Base-by-base conservation (phyloP, 2,888 invertebrate species). In the Torymus texanus region DNA sequence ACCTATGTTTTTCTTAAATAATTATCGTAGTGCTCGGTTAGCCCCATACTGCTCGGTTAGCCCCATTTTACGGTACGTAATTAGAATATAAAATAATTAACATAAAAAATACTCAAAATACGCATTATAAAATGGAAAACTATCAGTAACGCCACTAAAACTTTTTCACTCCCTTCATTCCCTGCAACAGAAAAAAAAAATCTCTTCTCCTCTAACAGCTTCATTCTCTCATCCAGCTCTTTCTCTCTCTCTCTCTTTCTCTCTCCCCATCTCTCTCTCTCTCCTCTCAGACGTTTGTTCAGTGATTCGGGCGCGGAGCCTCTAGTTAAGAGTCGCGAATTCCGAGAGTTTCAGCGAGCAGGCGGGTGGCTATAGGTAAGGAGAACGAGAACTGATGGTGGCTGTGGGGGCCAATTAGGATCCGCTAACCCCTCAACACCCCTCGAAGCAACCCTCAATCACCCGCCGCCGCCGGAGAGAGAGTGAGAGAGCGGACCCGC, bases 331-430 rank as follows among this genome's bases (percentile, higher is more conserved):
- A 85, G 83, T 85, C 83, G 84, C 83, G 83, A 85, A 80, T 82
- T 80, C 82, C 51, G 41, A 41, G 56, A 50, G 63, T 62, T 41
- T 29, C 41, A 13, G 8, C 50, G 56, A n/a, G 62, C 21, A 55
- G 13, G 29, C 8, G 67, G 70, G 53, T 62, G 81, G 77, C 72
- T 56, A 51, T 29, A 50, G 29, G 13, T 10, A 58, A 51, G 55
- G 41, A 73, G 80, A 63, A 78, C 16, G 61, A 21, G 75, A 76
- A 67, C 76, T 83, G 84, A 85, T 84, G 84, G 83, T 81, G 85
- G 83, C 84, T 85, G 85, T 84, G 85, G 86, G 83, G 86, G 87
- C 87, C 87, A 88, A 88, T 88, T 88, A 87, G 86, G 85, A 83
- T 83, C 82, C 84, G 83, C 85, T 84, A 84, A 85, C 84, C 86